Evolutionary conservation across 2,113 vertebrate species (phyloP).

Genomic region (Brachyhypopomus occidentalis): DNA sequence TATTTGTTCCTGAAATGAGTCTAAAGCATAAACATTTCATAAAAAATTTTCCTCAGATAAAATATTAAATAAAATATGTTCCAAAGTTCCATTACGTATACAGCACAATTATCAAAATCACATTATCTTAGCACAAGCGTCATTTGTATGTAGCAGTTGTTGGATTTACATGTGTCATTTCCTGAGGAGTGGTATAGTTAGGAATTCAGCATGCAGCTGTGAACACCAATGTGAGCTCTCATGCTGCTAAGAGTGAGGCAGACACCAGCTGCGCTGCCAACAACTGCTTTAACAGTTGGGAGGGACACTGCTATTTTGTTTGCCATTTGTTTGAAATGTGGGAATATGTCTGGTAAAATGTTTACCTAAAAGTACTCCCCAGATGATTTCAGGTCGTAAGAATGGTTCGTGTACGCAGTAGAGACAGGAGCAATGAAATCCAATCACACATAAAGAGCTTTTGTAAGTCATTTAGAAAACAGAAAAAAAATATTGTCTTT

Average conservation of each 20-base stretch:
- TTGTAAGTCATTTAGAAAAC: constrained; percentile 11
- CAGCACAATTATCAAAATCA: not conserved
- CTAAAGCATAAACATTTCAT: no score
- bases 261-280: constrained; percentile 20
- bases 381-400: constrained; percentile 29
- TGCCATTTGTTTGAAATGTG: constrained; percentile 27
- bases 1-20: no score
- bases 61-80: no score
- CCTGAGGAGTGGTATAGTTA: constrained; percentile 12
- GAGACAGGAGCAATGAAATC: constrained; percentile 4
- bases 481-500: constrained; percentile 13
- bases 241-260: constrained; percentile 9
- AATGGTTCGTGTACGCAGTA: constrained; percentile 2
- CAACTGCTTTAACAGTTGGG: constrained; percentile 47
- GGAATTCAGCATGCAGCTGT: constrained; percentile 22
- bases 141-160: constrained; percentile 29
- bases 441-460: constrained; percentile 44
- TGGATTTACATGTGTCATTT: constrained; percentile 31
- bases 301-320: constrained; percentile 27
- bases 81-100: no score
- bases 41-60: no score
- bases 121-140: not conserved
- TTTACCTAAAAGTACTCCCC: not conserved
- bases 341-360: constrained; percentile 14
- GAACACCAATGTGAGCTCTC: not conserved